Conservation (phyloP, 2,113 vertebrate species). For the Saguinus midas region DNA sequence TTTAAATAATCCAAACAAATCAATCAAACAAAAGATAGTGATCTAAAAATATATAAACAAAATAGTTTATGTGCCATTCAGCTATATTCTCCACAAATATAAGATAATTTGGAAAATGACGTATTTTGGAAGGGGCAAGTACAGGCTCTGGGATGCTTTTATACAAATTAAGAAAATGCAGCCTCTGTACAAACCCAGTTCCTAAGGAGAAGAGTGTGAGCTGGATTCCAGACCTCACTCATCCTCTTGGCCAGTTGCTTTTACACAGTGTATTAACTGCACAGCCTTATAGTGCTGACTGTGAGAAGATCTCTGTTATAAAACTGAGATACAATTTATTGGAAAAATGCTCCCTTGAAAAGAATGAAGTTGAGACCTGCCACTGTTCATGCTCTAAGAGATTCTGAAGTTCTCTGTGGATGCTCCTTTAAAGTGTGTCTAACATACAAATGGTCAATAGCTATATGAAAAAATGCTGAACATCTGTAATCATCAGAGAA, state of each 20-base stretch:
- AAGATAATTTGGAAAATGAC: neutral
- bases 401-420: neutral
- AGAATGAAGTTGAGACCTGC: neutral
- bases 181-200: neutral
- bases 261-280: neutral
- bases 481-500: neutral
- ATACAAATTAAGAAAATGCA: neutral
- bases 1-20: neutral
- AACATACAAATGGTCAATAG: neutral
- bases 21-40: neutral
- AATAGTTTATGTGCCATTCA: neutral
- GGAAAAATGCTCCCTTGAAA: neutral
- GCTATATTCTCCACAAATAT: neutral
- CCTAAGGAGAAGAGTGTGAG: neutral
- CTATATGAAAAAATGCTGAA: neutral
- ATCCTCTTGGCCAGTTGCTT: neutral
- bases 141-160: neutral
- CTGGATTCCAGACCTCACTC: neutral
- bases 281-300: neutral
- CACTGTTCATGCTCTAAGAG: neutral
- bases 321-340: neutral
- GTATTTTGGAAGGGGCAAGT: neutral
- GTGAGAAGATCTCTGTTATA: neutral
- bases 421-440: constrained; percentile 8
- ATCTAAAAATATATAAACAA: neutral